Conservation (phyloP, 2,888 invertebrate species). For the Zaprionus obscuricornis region DNA sequence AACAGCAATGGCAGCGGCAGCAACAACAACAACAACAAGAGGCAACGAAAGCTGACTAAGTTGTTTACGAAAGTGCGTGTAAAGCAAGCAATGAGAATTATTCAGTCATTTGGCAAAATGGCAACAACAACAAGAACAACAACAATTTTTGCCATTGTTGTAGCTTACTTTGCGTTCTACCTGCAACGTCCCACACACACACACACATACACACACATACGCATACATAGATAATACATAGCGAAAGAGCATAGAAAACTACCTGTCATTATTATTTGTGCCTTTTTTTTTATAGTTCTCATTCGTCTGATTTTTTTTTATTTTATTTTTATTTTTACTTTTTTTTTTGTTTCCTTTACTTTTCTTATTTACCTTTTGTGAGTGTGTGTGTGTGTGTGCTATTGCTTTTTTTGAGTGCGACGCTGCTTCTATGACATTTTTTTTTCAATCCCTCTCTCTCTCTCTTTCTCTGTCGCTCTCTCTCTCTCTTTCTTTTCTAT, state of each 20-base stretch:
- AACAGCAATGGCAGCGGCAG: constrained; percentile 26
- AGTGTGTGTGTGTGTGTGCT: too few relatives aligned
- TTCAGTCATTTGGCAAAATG: constrained; percentile 60
- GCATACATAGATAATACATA: constrained; percentile 34
- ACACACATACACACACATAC: constrained; percentile 18
- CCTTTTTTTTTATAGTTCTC: constrained; percentile 51
- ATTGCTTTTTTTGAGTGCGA: constrained; percentile 9
- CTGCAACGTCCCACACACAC: constrained; percentile 65
- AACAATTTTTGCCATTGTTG: constrained; percentile 39
- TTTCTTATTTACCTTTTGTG: too few relatives aligned
- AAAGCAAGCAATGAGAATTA: constrained; percentile 63
- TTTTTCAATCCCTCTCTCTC: neutral
- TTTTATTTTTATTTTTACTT: too few relatives aligned
- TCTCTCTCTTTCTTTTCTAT: constrained; percentile 9
- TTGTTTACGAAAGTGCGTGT: constrained; percentile 79
- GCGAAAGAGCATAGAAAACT: constrained; percentile 63
- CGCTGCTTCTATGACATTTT: constrained; percentile 34
- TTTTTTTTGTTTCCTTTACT: constrained; percentile 9
- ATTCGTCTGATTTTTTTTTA: constrained; percentile 20
- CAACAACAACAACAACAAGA: constrained; percentile 28
- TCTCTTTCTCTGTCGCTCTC: constrained; percentile 3
- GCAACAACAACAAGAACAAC: constrained; percentile 46
- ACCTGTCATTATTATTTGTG: constrained; percentile 74
- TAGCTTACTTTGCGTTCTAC: constrained; percentile 52
- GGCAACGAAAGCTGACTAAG: constrained; percentile 50